Percentiles rank a stretch among this genome's conserved stretches.
phyloP scores from a whole-genome alignment of 2,113 vertebrate genomes.

The Silurus asotus region DNA sequence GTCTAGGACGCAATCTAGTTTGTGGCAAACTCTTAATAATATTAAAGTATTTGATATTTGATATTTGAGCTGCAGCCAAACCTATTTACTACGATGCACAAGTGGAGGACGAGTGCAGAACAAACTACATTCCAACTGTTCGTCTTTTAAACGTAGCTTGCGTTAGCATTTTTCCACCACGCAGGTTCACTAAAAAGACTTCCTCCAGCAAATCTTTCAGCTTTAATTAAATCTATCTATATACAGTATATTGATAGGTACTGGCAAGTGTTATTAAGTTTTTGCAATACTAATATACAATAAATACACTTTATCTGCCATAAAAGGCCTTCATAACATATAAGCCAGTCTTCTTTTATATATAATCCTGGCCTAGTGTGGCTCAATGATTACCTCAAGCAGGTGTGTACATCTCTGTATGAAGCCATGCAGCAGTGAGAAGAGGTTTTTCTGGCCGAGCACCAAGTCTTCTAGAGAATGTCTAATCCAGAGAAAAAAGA shows the following conservation, averaged over 20 bases:
- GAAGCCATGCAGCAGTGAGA: slow-evolving; percentile 80
- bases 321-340: neutral
- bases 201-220: neutral
- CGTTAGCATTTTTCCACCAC: too few relatives aligned
- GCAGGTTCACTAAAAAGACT: neutral
- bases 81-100: neutral
- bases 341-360: neutral
- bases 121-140: too few relatives aligned
- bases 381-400: slow-evolving; percentile 74
- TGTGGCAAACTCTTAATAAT: neutral
- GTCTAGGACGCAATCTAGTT: too few relatives aligned
- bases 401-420: slow-evolving; percentile 82
- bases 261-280: too few relatives aligned
- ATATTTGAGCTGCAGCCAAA: neutral
- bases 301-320: too few relatives aligned
- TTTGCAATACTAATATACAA: too few relatives aligned
- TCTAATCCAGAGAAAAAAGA: slow-evolving; percentile 61
- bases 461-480: slow-evolving; percentile 73
- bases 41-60: neutral
- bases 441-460: slow-evolving; percentile 78
- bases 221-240: neutral
- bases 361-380: neutral
- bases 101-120: too few relatives aligned
- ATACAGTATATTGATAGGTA: neutral
- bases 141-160: too few relatives aligned